These are phyloP conservation scores for Drosophila hydei DNA, from an alignment of 1,140 invertebrate genomes.

Conservation along the genomic window DNA sequence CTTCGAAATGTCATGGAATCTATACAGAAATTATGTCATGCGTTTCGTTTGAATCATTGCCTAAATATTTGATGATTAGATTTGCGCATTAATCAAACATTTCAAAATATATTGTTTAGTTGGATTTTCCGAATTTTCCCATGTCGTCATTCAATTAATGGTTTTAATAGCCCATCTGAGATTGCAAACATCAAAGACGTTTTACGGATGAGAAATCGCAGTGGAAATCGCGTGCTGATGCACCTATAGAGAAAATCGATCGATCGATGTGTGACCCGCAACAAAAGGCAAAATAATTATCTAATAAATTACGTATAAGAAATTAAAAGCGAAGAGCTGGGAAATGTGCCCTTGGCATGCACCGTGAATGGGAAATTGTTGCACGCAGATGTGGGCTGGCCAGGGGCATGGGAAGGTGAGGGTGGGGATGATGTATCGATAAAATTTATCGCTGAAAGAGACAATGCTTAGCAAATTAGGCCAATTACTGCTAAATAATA, in stretches of 20 bases:
- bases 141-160: neutral
- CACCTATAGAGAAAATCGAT: slow-evolving; percentile 12
- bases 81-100: neutral
- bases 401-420: neutral
- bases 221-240: slow-evolving; percentile 7
- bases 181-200: slow-evolving; percentile 10
- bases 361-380: slow-evolving; percentile 31
- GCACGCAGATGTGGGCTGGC: slow-evolving; percentile 2
- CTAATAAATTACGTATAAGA: slow-evolving; percentile 52
- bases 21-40: too few relatives aligned
- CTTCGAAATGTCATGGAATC: too few relatives aligned
- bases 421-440: slow-evolving; percentile 24
- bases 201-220: neutral
- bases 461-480: slow-evolving; percentile 69
- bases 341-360: slow-evolving; percentile 63
- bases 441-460: slow-evolving; percentile 40
- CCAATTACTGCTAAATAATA: slow-evolving; percentile 76
- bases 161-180: slow-evolving; percentile 12
- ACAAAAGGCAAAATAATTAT: slow-evolving; percentile 39
- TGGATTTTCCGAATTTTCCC: neutral
- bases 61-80: too few relatives aligned
- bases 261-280: slow-evolving; percentile 27
- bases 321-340: slow-evolving; percentile 44
- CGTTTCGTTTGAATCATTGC: too few relatives aligned
- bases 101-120: neutral